Conservation (phyloP, 2,113 vertebrate species). For the Barnardius zonarius region DNA sequence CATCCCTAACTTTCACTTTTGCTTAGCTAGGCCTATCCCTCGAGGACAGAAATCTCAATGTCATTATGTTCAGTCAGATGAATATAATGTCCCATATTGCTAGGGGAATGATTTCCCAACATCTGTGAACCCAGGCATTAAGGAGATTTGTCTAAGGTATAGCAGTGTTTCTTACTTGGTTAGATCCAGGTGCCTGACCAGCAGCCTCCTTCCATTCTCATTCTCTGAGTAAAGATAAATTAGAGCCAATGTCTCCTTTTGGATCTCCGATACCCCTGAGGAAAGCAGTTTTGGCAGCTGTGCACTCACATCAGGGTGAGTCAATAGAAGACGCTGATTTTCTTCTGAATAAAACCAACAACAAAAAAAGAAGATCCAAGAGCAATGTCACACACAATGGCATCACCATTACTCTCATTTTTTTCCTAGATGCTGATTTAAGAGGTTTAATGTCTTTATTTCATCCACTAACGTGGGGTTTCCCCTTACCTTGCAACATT, state of each 20-base stretch:
- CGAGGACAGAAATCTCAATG: neutral
- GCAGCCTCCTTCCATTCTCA: constrained; percentile 67
- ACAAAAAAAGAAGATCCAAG: neutral
- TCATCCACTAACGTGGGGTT: neutral
- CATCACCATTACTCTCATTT: neutral
- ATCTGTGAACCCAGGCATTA: neutral
- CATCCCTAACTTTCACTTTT: neutral
- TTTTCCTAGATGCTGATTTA: neutral
- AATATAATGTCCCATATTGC: neutral
- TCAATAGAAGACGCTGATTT: constrained; percentile 82
- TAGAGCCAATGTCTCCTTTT: constrained; percentile 75
- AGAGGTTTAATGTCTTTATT: neutral
- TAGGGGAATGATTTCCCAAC: neutral
- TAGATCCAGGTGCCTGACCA: constrained; percentile 75
- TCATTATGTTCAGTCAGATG: neutral
- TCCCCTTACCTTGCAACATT: neutral
- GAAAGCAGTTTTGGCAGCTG: constrained; percentile 74
- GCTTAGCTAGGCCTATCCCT: neutral
- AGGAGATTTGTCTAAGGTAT: neutral
- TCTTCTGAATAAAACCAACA: constrained; percentile 75
- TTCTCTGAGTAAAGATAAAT: constrained; percentile 73
- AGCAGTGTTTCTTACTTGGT: constrained; percentile 62
- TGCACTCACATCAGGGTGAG: constrained; percentile 22
- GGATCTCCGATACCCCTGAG: constrained; percentile 56
- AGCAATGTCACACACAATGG: fast-evolving